Evolutionary conservation across 2,888 invertebrate species (phyloP).

Genomic region (Allygus modestus): DNA sequence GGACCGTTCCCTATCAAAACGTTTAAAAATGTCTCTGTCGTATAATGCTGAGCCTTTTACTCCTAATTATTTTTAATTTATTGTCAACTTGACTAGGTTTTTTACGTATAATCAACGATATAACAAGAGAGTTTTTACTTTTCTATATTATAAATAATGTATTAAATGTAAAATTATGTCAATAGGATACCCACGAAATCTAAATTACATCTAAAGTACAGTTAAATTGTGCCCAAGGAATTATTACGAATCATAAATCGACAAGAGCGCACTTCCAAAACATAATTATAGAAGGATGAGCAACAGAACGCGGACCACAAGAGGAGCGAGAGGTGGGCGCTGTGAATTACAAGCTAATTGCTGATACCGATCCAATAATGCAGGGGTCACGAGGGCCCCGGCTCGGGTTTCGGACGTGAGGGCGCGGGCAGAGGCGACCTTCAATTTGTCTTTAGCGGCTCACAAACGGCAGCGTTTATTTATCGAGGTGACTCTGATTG

Average conservation of each 20-base stretch:
- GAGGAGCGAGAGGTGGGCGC: not conserved
- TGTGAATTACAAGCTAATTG: slow-evolving; percentile 47
- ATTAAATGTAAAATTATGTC: too few species aligned
- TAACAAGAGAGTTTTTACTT: too few species aligned
- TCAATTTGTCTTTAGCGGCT: slow-evolving; percentile 35
- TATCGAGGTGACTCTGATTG: slow-evolving; percentile 44
- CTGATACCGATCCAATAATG: slow-evolving; percentile 50
- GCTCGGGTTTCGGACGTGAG: not conserved
- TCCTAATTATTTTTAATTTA: too few species aligned
- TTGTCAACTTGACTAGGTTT: too few species aligned
- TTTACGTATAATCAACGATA: too few species aligned
- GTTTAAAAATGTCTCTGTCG: too few species aligned
- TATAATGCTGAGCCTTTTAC: too few species aligned
- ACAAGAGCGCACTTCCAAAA: not conserved
- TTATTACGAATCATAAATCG: not conserved
- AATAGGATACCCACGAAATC: too few species aligned
- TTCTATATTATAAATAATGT: too few species aligned
- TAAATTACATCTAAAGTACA: too few species aligned
- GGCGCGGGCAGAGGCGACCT: slow-evolving; percentile 28
- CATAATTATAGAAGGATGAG: slow-evolving; percentile 27
- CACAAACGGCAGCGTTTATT: slow-evolving; percentile 50
- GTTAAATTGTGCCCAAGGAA: too few species aligned
- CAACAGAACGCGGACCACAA: not conserved
- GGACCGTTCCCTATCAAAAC: too few species aligned
- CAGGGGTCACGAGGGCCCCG: slow-evolving; percentile 32